Evolutionary conservation across 2,888 invertebrate genomes (phyloP).

Genomic region (Amblyjoppa fuscipennis): DNA sequence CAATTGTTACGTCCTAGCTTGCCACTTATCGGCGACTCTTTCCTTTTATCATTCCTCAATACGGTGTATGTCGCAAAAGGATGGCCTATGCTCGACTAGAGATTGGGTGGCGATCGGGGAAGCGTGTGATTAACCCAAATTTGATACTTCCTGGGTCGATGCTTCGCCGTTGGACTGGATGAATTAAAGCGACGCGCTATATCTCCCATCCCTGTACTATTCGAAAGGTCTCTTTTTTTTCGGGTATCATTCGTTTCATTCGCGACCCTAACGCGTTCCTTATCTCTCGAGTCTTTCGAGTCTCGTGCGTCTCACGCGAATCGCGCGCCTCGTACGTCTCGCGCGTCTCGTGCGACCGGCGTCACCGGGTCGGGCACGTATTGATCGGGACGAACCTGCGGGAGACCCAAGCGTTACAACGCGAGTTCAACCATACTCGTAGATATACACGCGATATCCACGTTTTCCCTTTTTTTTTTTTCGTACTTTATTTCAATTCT

Average conservation of each 20-base stretch:
- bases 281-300: not conserved
- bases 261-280: not conserved
- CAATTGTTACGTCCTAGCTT: not conserved
- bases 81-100: not conserved
- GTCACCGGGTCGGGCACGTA: constrained; percentile 66
- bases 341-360: constrained; percentile 58
- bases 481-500: not conserved
- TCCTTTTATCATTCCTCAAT: not conserved
- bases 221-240: not conserved
- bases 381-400: constrained; percentile 62
- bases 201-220: not conserved
- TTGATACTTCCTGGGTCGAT: constrained; percentile 73
- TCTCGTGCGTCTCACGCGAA: not conserved
- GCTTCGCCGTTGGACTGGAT: constrained; percentile 5
- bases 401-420: constrained; percentile 51
- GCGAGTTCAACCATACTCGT: not conserved
- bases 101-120: constrained; percentile 50
- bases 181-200: not conserved
- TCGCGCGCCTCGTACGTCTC: constrained; percentile 17
- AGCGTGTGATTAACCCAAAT: constrained; percentile 77
- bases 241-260: not conserved
- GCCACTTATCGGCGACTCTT: not conserved
- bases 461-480: not conserved
- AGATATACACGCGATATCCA: not conserved
- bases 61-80: not conserved